Base-by-base conservation (phyloP, 2,888 invertebrate genomes). In the Melanargia galathea region DNA sequence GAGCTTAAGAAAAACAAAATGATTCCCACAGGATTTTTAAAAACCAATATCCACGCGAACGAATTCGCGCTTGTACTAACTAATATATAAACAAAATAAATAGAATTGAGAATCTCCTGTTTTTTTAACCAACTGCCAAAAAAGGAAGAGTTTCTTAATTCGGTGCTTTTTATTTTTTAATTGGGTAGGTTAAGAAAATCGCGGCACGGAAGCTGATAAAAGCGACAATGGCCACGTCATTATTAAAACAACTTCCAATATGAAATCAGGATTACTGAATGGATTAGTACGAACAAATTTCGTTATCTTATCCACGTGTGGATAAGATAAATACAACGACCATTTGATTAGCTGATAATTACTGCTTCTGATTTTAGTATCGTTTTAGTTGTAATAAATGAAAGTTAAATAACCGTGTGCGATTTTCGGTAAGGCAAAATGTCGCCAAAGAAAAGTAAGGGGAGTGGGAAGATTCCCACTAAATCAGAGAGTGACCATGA, bases 401-500 rank as follows among this genome's bases (percentile, higher is more conserved):
- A 26, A 24, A 35, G 51, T 61, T 40, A 11, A 33, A 18, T 45
- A 30, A 38, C 35, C 38, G 59, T 60, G 48, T 20, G 2, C 11
- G 18, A 11, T 5, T 51, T 35, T 45, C n/a, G 5, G 40, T 56
- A 20, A 38, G n/a, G 38, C 18, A 60, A 62, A 63, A 70, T 70
- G 69, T 57, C 66, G 16, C 49, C 60, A 13, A 69, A 69, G 61
- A 69, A 67, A 63, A 67, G 65, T 54, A 57, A 48, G 45, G 59
- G 38, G 40, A 55, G 35, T 24, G 56, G 61, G 22, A 64, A 65
- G 22, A 57, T 56, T 38, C 18, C 26, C 2, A 43, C 13, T 13
- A 51, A 38, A 22, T 58, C 38, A 24, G 48, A 57, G 38, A 57
- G 43, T 22, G 57, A 46, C 40, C 40, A 49, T 6, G 59, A 59